A percentile compares a stretch with the other conserved stretches of the same genome.
phyloP scores from a whole-genome alignment of 2,888 invertebrate genomes.

The Folsomia manolachei region DNA sequence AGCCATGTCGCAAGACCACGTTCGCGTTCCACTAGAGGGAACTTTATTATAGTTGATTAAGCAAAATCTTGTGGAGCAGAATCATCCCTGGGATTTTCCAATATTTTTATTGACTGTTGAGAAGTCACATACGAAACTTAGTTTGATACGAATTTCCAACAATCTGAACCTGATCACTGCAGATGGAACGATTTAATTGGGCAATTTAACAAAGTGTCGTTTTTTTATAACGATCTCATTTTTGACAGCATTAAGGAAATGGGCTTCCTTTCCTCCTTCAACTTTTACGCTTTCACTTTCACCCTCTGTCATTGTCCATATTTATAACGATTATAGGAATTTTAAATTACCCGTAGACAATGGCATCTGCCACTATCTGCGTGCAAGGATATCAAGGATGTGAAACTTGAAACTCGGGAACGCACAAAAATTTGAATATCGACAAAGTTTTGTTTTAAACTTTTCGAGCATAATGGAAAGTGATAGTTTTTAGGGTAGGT shows the following conservation, averaged over 20 bases:
- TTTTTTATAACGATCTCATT: constrained; percentile 41
- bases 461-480: neutral
- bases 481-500: neutral
- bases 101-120: no score
- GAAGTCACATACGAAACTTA: no score
- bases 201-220: constrained; percentile 42
- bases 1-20: no score
- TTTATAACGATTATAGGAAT: neutral
- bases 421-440: constrained; percentile 18
- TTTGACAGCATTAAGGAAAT: constrained; percentile 17
- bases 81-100: no score
- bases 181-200: constrained; percentile 41
- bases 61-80: no score
- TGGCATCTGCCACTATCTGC: no score
- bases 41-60: no score
- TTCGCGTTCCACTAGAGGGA: no score
- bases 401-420: no score
- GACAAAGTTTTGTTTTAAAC: neutral
- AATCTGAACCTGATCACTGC: no score
- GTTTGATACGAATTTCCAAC: no score
- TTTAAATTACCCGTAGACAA: neutral
- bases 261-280: neutral
- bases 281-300: neutral
- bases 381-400: no score
- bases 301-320: neutral